phyloP scores from a whole-genome alignment of 2,888 invertebrate species.

The Lamellibrachia columna region DNA sequence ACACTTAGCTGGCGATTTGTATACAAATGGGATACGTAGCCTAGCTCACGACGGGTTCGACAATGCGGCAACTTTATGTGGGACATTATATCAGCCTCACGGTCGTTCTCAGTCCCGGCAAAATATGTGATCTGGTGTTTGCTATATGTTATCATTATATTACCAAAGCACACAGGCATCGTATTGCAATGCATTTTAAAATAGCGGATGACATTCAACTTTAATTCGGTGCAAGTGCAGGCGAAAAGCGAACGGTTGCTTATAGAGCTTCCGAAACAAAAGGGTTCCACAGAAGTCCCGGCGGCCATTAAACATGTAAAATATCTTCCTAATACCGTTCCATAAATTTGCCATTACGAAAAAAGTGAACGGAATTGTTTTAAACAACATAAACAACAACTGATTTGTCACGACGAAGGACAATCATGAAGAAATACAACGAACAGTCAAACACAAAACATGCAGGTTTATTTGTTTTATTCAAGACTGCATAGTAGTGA shows the following conservation, averaged over 20 bases:
- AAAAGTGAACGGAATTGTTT: no score
- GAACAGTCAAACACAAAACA: not conserved
- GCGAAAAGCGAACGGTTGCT: no score
- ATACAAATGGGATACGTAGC: not conserved
- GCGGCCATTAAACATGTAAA: no score
- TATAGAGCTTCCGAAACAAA: no score
- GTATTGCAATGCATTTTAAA: no score
- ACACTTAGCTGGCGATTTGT: not conserved
- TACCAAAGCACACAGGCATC: not conserved
- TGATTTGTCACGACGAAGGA: not conserved
- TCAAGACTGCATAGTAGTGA: no score
- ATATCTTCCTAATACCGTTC: not conserved
- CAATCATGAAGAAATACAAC: not conserved
- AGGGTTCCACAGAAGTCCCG: no score
- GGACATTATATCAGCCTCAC: not conserved
- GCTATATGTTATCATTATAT: not conserved
- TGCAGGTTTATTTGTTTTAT: no score
- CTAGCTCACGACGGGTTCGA: not conserved
- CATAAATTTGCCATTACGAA: not conserved
- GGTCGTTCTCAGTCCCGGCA: not conserved
- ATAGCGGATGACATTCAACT: no score
- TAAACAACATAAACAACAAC: not conserved
- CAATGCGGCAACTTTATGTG: not conserved
- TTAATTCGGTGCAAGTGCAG: no score
- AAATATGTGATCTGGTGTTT: not conserved